Evolutionary conservation across 2,113 vertebrate genomes (phyloP), one percentile per base, ranked within the genome.

Genomic region (Bungarus multicinctus): DNA sequence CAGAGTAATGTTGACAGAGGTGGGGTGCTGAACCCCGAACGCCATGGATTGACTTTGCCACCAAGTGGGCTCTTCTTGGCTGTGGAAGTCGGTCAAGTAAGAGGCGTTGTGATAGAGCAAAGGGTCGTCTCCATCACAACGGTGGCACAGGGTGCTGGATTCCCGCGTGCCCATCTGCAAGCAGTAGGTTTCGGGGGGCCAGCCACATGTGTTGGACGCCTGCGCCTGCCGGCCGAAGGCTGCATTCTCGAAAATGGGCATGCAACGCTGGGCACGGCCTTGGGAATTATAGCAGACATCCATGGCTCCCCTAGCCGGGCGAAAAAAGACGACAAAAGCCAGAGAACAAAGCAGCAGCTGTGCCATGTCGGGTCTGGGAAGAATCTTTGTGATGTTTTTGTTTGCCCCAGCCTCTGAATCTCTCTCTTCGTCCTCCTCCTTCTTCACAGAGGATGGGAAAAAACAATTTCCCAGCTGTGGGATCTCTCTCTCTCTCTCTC

Each of bases 41-140:
- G 97, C 98, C 99, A 99, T 99, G 95, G 99, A 99, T 96, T 99
- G 99, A 96, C 99, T 99, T 97, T 99, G 99, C 99, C 99, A 99
- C 99, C 98, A 99, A n/a, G 98, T 99, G 93, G 97, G 98, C 93
- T 99, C 99, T 88, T 99, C 98, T 16, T 98, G 98, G 93, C 97
- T 98, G 97, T 99, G 98, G 97, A 99, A 99, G 97, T 99, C 99
- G 1, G 98, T 99, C 97, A 99, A 98, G 94, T 98, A 97, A 94
- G 97, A 97, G 96, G 98, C 97, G 0, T 98, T 97, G 98, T 99
- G 99, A 96, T 98, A 98, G 47, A 30, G 97, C 74, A 0, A 89
- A 0, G 98, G 97, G 92, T 98, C 95, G 0, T 25, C 74, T 0
- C 97, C 97, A 0, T 99, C 97, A 74, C 99, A 99, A 95, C 93